Evolutionary conservation across 1,140 invertebrate species (phyloP), one percentile per base, ranked within the genome.

Genomic region (Zaprionus camerounensis): DNA sequence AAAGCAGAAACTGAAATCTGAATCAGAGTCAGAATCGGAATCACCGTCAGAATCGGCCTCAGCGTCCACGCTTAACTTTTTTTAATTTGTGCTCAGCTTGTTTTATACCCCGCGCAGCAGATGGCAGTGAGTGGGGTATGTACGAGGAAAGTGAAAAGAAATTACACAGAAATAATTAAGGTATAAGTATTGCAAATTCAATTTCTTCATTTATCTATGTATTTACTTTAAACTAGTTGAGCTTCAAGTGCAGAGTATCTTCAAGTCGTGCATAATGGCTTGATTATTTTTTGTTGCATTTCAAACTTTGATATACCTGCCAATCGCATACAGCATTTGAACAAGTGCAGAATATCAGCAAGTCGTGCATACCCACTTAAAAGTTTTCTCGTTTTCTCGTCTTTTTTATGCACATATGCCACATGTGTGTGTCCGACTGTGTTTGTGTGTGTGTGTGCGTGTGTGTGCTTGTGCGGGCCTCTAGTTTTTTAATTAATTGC

Each of bases 401-500:
- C 71, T 65, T 56, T 81, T 76, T 81, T 80, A 41, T 64, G 61
- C 66, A 63, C 31, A 77, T 56, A 53, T 70, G 58, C 36, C 46
- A 56, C 34, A n/a, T 58, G 5, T 58, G 3, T 38, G 22, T 56
- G 12, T 46, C 41, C 61, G 36, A 44, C 28, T 59, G 26, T 74
- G 55, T 65, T 17, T 67, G 70, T 49, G 17, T 57, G 59, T 57
- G 63, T 38, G 22, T 31, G 17, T 26, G 67, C n/a, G n/a, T n/a
- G n/a, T n/a, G n/a, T n/a, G n/a, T n/a, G n/a, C 55, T 36, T 77
- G 69, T 77, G 53, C 59, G 74, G 66, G 66, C 73, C 81, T 81
- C 81, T 81, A 84, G 78, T 77, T 84, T 84, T 84, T 81, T 84
- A 84, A 84, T 84, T 84, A 84, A 84, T 84, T 84, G 82, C 82